Evolutionary conservation across 2,797 vertebrate species (phyloP).

Genomic region (Setipinna tenuifilis): DNA sequence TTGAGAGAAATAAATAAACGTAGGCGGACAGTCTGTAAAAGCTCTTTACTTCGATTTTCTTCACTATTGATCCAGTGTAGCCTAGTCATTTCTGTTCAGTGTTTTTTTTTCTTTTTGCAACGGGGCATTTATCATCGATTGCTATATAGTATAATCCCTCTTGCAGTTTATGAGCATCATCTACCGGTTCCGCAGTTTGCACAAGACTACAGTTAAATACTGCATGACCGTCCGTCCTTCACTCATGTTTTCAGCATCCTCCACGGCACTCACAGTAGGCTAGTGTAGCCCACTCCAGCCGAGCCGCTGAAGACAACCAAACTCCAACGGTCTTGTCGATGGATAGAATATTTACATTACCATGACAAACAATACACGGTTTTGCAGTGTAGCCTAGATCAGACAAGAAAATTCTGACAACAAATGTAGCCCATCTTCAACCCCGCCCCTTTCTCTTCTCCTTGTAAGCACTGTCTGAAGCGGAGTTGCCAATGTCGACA

Average conservation of each 20-base stretch:
- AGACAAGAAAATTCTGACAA: slow-evolving; percentile 9
- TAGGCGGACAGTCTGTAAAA: not conserved
- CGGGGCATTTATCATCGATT: not conserved
- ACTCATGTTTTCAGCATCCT: not conserved
- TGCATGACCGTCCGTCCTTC: slow-evolving; percentile 8
- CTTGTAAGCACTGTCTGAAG: slow-evolving; percentile 21
- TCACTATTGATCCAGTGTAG: not conserved
- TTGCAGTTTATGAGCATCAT: not conserved
- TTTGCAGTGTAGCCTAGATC: not conserved
- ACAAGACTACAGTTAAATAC: not conserved
- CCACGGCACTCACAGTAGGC: not conserved
- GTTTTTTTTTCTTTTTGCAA: not conserved
- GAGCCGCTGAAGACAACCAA: not conserved
- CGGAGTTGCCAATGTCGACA: slow-evolving; percentile 2
- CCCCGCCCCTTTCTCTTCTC: slow-evolving; percentile 11
- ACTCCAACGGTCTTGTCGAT: not conserved
- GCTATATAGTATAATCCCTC: not conserved
- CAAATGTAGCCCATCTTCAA: not conserved
- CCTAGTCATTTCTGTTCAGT: not conserved
- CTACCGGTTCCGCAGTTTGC: slow-evolving; percentile 3
- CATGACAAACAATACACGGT: not conserved
- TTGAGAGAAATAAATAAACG: not conserved
- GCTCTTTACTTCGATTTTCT: not conserved
- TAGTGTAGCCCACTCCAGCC: not conserved
- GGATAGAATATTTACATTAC: not conserved